Base-by-base conservation (phyloP, 2,888 invertebrate genomes). In the Diarsia mendica region DNA sequence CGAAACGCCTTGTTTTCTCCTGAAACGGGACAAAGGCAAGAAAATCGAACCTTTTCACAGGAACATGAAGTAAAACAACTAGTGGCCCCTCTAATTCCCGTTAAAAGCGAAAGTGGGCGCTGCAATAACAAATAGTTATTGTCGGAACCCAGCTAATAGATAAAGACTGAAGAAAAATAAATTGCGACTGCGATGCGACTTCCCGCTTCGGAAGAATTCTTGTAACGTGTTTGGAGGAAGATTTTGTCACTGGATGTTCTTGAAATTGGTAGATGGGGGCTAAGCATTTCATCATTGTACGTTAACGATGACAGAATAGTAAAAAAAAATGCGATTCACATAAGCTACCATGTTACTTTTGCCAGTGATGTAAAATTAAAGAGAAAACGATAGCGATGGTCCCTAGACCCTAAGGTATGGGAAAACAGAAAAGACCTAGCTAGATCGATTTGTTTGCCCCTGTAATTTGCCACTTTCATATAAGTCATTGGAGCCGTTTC, bases 61-160 rank as follows among this genome's bases (percentile, higher is more conserved):
- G 55, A 78, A 79, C 64, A 80, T 70, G 64, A 70, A 64, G 76
- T 78, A 77, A 75, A 83, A 86, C 79, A 79, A 80, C 75, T 72
- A 71, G 66, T 72, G 66, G 76, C 72, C 88, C 89, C 88, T 85
- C 86, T 92, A 90, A 91, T 91, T 91, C 87, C 84, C 86, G 84
- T 87, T 89, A 87, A 89, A 89, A 88, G 89, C 88, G 89, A 89
- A 82, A 84, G 83, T 81, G 85, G 84, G 83, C 84, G 77, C 80
- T 85, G 81, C 88, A 90, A 91, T 92, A 93, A 93, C 92, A 93
- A 93, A 93, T 92, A 92, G 92, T 93, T 92, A 91, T 90, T 87
- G 89, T 87, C 83, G 78, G 85, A 88, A 85, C 82, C 88, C 85
- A 73, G 86, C 90, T 91, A 91, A 92, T 91, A 92, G 91, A 91